A percentile compares a stretch with the other conserved stretches of the same genome.
These are phyloP conservation scores for Apomyelois bistriatella DNA, from an alignment of 2,888 invertebrate species.

Conservation along the genomic window DNA sequence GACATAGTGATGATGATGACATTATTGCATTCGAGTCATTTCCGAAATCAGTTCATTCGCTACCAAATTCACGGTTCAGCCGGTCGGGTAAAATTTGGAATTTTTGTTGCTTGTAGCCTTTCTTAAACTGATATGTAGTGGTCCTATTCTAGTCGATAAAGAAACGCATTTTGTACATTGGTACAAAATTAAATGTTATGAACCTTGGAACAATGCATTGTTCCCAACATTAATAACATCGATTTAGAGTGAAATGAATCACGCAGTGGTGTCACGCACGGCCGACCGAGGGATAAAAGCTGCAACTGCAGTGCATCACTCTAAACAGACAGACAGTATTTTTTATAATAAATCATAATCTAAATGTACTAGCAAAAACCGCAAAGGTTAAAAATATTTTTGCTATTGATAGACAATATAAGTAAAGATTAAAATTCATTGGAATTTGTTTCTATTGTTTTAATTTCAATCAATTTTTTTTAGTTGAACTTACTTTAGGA, in stretches of 20 bases:
- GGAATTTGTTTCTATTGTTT: too few relatives aligned
- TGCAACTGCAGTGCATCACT: slow-evolving; percentile 4
- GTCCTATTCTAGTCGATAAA: too few relatives aligned
- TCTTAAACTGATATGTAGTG: too few relatives aligned
- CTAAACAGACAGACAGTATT: not conserved
- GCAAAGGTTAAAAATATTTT: not conserved
- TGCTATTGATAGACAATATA: not conserved
- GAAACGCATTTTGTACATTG: not conserved
- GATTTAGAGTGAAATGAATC: slow-evolving; percentile 1
- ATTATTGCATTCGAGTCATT: too few relatives aligned
- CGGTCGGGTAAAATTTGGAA: too few relatives aligned
- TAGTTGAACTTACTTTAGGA: too few relatives aligned
- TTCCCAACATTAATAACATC: slow-evolving; percentile 1
- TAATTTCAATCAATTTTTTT: too few relatives aligned
- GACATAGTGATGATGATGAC: too few relatives aligned
- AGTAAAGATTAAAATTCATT: too few relatives aligned
- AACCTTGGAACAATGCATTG: not conserved
- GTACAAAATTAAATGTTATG: not conserved
- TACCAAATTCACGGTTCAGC: too few relatives aligned
- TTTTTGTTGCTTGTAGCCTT: too few relatives aligned
- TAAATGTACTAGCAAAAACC: not conserved
- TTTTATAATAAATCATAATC: not conserved
- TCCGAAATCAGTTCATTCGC: too few relatives aligned
- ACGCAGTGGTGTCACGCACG: slow-evolving; percentile 6
- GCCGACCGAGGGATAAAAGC: not conserved